Conservation (phyloP, 2,888 invertebrate species). For the Tridacna gigas region DNA sequence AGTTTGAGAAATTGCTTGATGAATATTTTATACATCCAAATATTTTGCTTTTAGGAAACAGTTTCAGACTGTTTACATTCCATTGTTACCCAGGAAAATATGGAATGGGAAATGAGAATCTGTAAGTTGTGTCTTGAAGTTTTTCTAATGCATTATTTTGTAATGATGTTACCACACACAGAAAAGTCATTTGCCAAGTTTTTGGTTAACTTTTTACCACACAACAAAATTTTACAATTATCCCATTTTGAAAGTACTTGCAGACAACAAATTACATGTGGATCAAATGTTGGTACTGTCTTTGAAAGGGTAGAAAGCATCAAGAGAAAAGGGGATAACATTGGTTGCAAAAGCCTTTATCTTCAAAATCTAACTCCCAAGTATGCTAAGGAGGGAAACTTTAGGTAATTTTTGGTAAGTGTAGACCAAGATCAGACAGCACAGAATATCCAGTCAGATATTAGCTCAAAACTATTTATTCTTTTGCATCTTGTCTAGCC, state of each 20-base stretch:
- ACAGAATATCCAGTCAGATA: too few species aligned
- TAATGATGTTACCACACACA: neutral
- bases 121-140: neutral
- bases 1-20: conserved; percentile 13
- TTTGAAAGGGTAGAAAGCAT: neutral
- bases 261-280: too few species aligned
- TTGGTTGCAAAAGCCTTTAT: too few species aligned
- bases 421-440: too few species aligned
- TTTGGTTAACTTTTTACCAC: neutral
- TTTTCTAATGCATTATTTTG: neutral
- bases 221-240: neutral
- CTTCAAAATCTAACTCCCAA: too few species aligned
- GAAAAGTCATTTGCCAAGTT: neutral
- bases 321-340: neutral
- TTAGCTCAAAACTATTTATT: too few species aligned
- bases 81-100: too few species aligned
- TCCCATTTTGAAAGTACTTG: neutral
- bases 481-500: too few species aligned
- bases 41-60: conserved; percentile 12
- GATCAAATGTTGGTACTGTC: too few species aligned
- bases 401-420: too few species aligned
- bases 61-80: neutral
- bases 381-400: too few species aligned
- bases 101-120: neutral
- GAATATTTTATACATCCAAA: conserved; percentile 14